Conservation (phyloP, 2,797 vertebrate genomes). For the Philypnodon macrostomus region DNA sequence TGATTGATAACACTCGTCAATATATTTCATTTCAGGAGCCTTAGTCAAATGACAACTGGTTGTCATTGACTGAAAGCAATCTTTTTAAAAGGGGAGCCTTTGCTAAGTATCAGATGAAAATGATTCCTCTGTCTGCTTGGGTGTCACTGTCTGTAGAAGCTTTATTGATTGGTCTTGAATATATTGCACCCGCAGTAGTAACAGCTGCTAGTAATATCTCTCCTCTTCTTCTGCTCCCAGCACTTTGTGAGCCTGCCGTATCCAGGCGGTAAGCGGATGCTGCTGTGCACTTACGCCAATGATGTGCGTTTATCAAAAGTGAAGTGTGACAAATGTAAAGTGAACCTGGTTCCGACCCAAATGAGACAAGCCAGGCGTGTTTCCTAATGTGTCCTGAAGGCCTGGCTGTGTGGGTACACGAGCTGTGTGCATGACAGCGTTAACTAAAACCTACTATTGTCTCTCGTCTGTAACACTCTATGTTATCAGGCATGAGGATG, state of each 20-base stretch:
- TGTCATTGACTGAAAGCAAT: conserved; percentile 93
- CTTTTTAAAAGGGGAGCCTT: conserved; percentile 92
- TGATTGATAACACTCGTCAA: conserved; percentile 84
- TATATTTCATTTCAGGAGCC: conserved; percentile 87
- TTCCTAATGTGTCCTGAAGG: conserved; percentile 73
- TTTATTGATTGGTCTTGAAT: conserved; percentile 93
- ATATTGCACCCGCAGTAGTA: conserved; percentile 87
- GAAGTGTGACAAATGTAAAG: conserved; percentile 82
- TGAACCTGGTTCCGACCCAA: conserved; percentile 78
- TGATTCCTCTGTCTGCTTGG: conserved; percentile 86
- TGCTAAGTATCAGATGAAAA: conserved; percentile 93
- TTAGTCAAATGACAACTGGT: conserved; percentile 88
- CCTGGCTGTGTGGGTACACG: conserved; percentile 51
- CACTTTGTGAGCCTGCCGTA: conserved; percentile 51
- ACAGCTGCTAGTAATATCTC: conserved; percentile 84
- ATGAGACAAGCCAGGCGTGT: conserved; percentile 61
- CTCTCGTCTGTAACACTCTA: conserved; percentile 29
- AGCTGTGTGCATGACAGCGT: conserved; percentile 66
- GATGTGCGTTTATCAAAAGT: conserved; percentile 72
- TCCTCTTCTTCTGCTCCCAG: too few species aligned
- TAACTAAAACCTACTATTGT: conserved; percentile 67
- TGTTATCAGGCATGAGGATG: conserved; percentile 61
- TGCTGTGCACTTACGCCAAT: conserved; percentile 17
- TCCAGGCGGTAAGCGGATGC: conserved; percentile 58
- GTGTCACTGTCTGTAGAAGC: conserved; percentile 85